phyloP scores from a whole-genome alignment of 2,888 invertebrate genomes.

The Calliphora vomitoria region DNA sequence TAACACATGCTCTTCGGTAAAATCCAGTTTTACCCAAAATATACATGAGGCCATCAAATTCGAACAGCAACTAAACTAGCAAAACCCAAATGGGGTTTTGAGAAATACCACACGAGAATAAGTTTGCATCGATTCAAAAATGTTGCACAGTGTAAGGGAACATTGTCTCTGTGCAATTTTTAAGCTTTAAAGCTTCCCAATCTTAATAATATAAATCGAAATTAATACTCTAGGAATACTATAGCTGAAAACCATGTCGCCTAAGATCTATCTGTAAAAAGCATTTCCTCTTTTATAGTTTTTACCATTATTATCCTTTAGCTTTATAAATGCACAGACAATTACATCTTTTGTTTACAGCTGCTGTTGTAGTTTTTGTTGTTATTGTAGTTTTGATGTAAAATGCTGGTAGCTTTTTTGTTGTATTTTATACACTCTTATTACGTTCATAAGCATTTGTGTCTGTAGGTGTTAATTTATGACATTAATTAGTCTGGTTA shows the following conservation, averaged over 20 bases:
- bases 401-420: slow-evolving; percentile 1
- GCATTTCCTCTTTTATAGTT: background rate
- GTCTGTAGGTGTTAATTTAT: slow-evolving; percentile 64
- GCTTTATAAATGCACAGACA: slow-evolving; percentile 32
- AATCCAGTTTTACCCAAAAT: no score
- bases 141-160: no score
- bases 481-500: slow-evolving; percentile 61
- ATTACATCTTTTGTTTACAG: slow-evolving; percentile 8
- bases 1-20: no score
- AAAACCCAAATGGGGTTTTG: no score
- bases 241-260: background rate
- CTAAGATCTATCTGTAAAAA: background rate
- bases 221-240: no score
- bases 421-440: background rate
- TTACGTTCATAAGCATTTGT: slow-evolving; percentile 7
- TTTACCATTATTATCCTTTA: slow-evolving; percentile 41
- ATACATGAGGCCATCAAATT: no score
- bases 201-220: no score
- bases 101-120: no score
- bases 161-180: no score
- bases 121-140: no score
- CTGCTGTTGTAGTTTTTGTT: background rate
- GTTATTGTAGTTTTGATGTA: background rate
- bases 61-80: no score
- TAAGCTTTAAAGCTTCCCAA: no score